These are phyloP conservation scores for Oncopeltus fasciatus DNA, from an alignment of 1,140 invertebrate genomes.

Conservation along the genomic window DNA sequence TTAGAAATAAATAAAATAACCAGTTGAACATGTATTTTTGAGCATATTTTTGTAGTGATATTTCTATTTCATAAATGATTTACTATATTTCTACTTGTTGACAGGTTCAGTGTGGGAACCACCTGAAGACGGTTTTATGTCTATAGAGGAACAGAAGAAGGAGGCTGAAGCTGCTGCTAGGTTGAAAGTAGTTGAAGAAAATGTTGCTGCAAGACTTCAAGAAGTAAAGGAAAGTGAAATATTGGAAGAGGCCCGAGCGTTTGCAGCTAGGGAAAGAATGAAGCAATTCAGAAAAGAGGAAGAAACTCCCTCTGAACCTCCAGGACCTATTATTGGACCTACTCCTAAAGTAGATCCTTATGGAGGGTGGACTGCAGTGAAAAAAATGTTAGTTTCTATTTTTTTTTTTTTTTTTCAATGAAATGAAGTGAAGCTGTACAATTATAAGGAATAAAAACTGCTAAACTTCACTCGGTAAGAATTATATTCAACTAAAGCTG, in stretches of 20 bases:
- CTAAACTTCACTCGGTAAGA: too few relatives aligned
- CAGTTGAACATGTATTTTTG: too few relatives aligned
- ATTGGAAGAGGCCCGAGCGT: constrained; percentile 23
- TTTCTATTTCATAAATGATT: too few relatives aligned
- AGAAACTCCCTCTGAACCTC: constrained; percentile 20
- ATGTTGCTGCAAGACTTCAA: constrained; percentile 28
- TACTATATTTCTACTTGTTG: too few relatives aligned
- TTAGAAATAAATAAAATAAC: too few relatives aligned
- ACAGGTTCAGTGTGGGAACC: constrained; percentile 49
- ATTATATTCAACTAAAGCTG: too few relatives aligned
- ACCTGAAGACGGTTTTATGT: constrained; percentile 47
- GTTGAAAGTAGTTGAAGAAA: constrained; percentile 35
- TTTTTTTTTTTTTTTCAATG: too few relatives aligned
- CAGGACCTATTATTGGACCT: constrained; percentile 24
- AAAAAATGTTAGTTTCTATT: too few relatives aligned
- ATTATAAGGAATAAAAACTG: too few relatives aligned
- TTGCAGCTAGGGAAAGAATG: constrained; percentile 22
- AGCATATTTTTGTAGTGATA: too few relatives aligned
- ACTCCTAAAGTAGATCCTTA: constrained; percentile 40
- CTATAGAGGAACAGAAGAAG: constrained; percentile 40
- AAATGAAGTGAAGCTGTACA: too few relatives aligned
- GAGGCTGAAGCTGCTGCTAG: constrained; percentile 26
- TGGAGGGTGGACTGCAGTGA: constrained; percentile 45
- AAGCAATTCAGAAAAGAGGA: constrained; percentile 28
- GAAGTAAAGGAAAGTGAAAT: constrained; percentile 19